A percentile compares a stretch with the other conserved stretches of the same genome.
These are phyloP conservation scores for Capricornis sumatraensis DNA, from an alignment of 2,113 vertebrate species.

Conservation along the genomic window DNA sequence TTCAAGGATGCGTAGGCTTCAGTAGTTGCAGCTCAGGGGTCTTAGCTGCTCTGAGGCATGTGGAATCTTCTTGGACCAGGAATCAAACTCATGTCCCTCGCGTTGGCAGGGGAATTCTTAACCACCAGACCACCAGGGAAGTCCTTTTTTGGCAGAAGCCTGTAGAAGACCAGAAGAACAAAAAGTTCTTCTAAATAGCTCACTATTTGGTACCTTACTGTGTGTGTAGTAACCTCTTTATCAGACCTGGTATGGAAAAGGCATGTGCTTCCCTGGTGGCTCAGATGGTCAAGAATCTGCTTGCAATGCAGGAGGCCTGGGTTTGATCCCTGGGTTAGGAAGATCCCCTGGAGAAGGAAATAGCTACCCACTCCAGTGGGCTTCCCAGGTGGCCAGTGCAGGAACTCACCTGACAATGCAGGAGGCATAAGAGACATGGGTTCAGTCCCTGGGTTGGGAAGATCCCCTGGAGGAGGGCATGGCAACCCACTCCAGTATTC, in stretches of 20 bases:
- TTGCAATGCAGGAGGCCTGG: not conserved
- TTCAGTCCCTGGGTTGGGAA: not conserved
- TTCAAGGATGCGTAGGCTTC: not conserved
- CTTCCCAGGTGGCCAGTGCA: not conserved
- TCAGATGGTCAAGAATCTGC: not conserved
- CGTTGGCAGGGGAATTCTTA: not conserved
- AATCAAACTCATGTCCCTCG: not conserved
- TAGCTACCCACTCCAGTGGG: not conserved
- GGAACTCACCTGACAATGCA: not conserved
- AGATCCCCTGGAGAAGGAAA: not conserved
- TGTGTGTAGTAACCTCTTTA: not conserved
- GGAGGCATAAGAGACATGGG: not conserved
- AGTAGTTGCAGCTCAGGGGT: not conserved
- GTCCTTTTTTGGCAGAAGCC: not conserved
- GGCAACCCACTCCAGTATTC: not conserved
- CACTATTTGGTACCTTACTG: not conserved
- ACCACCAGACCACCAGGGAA: not conserved
- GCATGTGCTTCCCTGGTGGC: not conserved
- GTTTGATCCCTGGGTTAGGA: not conserved
- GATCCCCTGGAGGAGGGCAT: not conserved
- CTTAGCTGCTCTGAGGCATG: not conserved
- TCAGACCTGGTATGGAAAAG: not conserved
- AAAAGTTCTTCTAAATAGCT: constrained; percentile 6
- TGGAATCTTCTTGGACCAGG: not conserved
- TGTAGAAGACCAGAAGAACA: not conserved